Evolutionary conservation across 2,113 vertebrate species (phyloP).

Genomic region (Oncorhynchus tshawytscha): DNA sequence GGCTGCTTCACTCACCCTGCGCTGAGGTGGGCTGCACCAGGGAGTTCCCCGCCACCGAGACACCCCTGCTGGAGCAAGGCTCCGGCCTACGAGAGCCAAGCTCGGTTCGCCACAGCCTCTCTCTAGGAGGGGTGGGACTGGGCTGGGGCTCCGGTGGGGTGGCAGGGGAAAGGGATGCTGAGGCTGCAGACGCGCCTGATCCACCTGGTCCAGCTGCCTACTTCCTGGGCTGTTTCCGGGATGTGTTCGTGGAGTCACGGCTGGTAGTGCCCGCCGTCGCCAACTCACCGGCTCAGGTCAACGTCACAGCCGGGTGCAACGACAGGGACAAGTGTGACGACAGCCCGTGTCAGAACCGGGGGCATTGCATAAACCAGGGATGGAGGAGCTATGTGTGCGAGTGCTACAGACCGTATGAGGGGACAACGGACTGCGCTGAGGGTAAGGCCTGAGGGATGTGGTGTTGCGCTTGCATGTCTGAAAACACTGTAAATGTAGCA

Average conservation of each 20-base stretch:
- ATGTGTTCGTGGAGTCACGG: conserved; percentile 77
- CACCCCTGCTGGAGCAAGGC: conserved; percentile 36
- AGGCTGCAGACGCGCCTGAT: no score
- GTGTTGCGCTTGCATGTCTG: not conserved
- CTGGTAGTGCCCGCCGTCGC: conserved; percentile 66
- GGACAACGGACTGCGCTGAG: conserved; percentile 67
- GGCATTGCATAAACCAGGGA: conserved; percentile 78
- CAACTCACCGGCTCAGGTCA: conserved; percentile 56
- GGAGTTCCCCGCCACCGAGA: conserved; percentile 26
- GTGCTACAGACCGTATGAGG: conserved; percentile 81
- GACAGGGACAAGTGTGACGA: conserved; percentile 80
- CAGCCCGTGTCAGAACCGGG: conserved; percentile 83
- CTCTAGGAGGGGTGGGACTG: conserved; percentile 73
- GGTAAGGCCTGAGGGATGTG: conserved; percentile 71
- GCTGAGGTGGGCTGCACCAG: conserved; percentile 60
- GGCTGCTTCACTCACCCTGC: conserved; percentile 73
- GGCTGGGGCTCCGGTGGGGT: no score
- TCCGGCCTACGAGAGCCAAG: conserved; percentile 53
- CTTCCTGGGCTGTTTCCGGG: conserved; percentile 89
- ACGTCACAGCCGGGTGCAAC: conserved; percentile 79
- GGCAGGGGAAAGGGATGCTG: no score
- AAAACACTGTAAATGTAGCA: not conserved
- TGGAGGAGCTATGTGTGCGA: conserved; percentile 84
- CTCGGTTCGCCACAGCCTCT: conserved; percentile 59
- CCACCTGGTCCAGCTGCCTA: no score